phyloP scores from a whole-genome alignment of 2,113 vertebrate genomes.

The Dicentrarchus labrax region DNA sequence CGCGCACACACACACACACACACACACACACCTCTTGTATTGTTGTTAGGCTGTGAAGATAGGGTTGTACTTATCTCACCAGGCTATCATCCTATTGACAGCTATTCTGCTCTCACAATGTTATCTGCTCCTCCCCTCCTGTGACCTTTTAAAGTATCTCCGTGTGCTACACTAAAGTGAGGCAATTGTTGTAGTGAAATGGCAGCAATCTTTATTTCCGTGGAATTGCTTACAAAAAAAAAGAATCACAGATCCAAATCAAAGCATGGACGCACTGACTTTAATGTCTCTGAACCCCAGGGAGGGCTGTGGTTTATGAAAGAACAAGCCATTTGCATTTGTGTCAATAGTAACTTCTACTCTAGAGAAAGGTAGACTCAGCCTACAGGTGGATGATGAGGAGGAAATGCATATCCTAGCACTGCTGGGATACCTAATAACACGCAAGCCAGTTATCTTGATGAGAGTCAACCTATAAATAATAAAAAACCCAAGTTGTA shows the following conservation, averaged over 20 bases:
- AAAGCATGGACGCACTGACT: background rate
- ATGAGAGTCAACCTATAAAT: too few species aligned
- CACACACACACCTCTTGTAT: conserved; percentile 6
- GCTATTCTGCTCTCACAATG: conserved; percentile 6
- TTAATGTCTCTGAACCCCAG: background rate
- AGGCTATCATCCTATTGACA: conserved; percentile 28
- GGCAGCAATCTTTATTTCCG: conserved; percentile 10
- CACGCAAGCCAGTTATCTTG: too few species aligned
- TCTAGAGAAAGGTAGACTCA: background rate
- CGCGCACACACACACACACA: conserved; percentile 21
- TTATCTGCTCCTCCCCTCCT: conserved; percentile 3
- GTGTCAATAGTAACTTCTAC: background rate
- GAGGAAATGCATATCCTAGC: background rate
- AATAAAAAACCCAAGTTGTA: too few species aligned
- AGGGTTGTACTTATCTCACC: conserved; percentile 21
- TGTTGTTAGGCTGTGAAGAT: background rate
- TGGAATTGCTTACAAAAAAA: background rate
- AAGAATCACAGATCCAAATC: background rate
- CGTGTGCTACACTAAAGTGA: conserved; percentile 10
- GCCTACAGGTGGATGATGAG: background rate
- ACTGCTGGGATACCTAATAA: too few species aligned
- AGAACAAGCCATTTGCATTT: background rate
- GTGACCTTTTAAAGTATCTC: conserved; percentile 20
- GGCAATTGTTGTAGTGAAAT: conserved; percentile 2
- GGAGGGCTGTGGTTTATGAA: too few species aligned